These are phyloP conservation scores for Ivindomyrus marchei DNA, from an alignment of 2,113 vertebrate genomes.

Conservation along the genomic window DNA sequence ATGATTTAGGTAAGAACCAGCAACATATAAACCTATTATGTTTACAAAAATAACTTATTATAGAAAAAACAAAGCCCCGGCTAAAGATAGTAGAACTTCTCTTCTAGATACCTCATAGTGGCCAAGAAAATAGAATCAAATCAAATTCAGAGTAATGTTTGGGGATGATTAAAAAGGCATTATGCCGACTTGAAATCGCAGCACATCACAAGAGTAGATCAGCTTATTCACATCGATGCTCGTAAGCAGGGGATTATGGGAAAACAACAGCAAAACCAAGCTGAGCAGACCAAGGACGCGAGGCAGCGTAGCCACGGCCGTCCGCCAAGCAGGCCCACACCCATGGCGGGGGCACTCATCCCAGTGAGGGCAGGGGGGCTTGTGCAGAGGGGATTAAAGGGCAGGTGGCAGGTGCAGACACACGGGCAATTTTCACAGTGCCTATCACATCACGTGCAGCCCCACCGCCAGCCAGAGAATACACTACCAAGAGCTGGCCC, in stretches of 20 bases:
- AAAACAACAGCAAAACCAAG: not conserved
- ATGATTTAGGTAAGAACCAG: not conserved
- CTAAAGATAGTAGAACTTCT: not conserved
- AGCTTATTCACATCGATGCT: not conserved
- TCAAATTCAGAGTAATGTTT: not conserved
- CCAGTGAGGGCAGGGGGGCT: not conserved
- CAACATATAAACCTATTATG: not conserved
- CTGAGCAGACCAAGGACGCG: not conserved
- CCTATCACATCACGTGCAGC: not conserved
- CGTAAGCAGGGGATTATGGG: not conserved
- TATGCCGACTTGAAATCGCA: not conserved
- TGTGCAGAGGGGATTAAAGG: slow-evolving; percentile 14
- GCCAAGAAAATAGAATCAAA: not conserved
- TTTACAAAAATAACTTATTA: not conserved
- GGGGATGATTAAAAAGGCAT: not conserved
- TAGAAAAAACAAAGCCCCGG: not conserved
- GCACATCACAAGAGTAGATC: not conserved
- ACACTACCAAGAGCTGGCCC: not conserved
- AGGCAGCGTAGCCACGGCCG: not conserved
- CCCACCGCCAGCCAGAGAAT: not conserved
- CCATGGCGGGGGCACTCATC: not conserved
- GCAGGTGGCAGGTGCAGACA: slow-evolving; percentile 11
- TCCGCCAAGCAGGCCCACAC: not conserved
- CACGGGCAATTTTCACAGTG: not conserved
- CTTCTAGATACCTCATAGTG: not conserved